Evolutionary conservation across 2,888 invertebrate genomes (phyloP).

Genomic region (Aspidiotus destructor): DNA sequence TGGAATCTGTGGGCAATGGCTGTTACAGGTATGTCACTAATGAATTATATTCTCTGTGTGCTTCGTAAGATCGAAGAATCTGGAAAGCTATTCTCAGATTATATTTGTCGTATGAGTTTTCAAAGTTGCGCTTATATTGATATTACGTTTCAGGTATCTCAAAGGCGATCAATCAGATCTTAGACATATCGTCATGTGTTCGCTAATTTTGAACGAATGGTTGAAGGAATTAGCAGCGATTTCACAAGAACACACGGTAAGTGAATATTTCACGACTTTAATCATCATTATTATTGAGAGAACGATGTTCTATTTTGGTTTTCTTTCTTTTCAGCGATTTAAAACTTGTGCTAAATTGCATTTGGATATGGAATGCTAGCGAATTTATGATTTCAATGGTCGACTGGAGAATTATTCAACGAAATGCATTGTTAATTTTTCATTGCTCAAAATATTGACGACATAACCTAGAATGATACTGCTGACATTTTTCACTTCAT

Average conservation of each 20-base stretch:
- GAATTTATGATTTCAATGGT: background rate
- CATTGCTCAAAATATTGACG: background rate
- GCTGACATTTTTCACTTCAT: too few species aligned
- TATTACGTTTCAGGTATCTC: constrained; percentile 39
- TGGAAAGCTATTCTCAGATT: background rate
- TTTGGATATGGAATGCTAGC: background rate
- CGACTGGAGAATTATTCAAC: background rate
- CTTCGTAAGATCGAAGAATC: background rate
- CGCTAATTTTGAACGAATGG: constrained; percentile 89
- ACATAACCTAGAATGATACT: too few species aligned
- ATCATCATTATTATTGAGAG: background rate
- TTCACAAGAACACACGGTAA: constrained; percentile 78
- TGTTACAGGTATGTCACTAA: constrained; percentile 27
- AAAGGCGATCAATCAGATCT: constrained; percentile 36
- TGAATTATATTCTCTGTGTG: background rate
- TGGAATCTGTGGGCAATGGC: constrained; percentile 34
- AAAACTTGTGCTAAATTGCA: constrained; percentile 13
- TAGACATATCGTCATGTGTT: constrained; percentile 60
- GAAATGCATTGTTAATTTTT: background rate
- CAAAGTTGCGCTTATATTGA: too few species aligned
- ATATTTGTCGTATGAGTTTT: background rate
- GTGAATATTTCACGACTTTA: constrained; percentile 26
- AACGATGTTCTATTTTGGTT: background rate
- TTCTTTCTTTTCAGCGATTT: constrained; percentile 16
- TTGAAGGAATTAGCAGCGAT: constrained; percentile 88